Conservation (phyloP, 1,140 invertebrate species). For the Leguminivora glycinivorella region DNA sequence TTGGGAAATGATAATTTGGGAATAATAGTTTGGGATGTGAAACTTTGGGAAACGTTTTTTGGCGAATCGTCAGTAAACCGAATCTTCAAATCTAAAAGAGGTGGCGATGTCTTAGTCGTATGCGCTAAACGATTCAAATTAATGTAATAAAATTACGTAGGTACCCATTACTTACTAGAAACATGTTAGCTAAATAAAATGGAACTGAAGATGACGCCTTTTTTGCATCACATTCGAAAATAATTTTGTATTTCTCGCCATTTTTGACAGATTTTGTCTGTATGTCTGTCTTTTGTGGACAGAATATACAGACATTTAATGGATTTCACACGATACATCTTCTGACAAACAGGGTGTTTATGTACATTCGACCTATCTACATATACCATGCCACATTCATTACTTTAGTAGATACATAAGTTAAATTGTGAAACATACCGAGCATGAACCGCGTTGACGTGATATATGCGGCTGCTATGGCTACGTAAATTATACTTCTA, state of each 20-base stretch:
- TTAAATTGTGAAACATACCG: slow-evolving; percentile 45
- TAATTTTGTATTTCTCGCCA: not conserved
- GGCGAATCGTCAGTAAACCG: slow-evolving; percentile 38
- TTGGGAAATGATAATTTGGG: too few relatives aligned
- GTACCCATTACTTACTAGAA: too few relatives aligned
- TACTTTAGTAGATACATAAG: not conserved
- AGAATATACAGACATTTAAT: too few relatives aligned
- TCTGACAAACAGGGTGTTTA: too few relatives aligned
- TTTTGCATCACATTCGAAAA: too few relatives aligned
- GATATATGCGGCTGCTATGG: slow-evolving; percentile 39
- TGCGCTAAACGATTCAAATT: slow-evolving; percentile 49
- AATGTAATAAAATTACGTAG: too few relatives aligned
- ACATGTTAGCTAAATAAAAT: not conserved
- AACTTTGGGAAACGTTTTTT: too few relatives aligned
- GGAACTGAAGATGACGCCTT: not conserved
- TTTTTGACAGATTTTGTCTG: too few relatives aligned
- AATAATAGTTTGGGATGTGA: too few relatives aligned
- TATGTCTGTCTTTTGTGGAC: too few relatives aligned
- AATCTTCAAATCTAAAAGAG: slow-evolving; percentile 38
- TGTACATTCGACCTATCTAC: not conserved
- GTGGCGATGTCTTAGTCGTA: slow-evolving; percentile 41
- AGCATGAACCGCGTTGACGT: slow-evolving; percentile 38
- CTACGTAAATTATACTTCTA: not conserved
- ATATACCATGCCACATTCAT: not conserved
- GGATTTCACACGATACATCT: too few relatives aligned